Evolutionary conservation across 2,888 invertebrate genomes (phyloP), one percentile per base, ranked within the genome.

Genomic region (Colletes collaris): DNA sequence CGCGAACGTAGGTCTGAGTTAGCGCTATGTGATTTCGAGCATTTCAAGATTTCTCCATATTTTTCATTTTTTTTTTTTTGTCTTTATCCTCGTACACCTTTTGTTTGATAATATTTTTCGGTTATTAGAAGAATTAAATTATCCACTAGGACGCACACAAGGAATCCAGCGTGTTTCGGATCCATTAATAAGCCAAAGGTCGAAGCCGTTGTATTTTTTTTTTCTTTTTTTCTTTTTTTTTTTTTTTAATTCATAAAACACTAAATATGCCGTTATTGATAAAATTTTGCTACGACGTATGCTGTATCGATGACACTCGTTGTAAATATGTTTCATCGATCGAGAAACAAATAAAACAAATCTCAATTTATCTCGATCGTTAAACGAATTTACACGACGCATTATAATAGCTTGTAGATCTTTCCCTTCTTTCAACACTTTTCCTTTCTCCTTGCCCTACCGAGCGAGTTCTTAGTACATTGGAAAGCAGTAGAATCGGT

Each of bases 101-200:
- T 79, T 77, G 72, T 65, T 79, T 58, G 66, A 65, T 83, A 79
- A 83, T 74, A 53, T 74, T 62, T 62, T 37, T 67, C 69, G 44
- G 86, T 89, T 90, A 88, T 89, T 90, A 89, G 89, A 91, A 86
- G 90, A 92, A 90, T 92, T 90, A 90, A 90, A 89, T 90, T 90
- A 91, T 81, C 46, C 60, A 37, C 58, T 79, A 86, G 79, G 84
- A 79, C 79, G 79, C n/a, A 76, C 27, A 63, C 46, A 62, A 59
- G 13, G 27, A 64, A 76, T 68, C 37, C 46, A 58, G 40, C 46
- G 35, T 59, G 53, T 49, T 16, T 59, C 16, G 56, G 58, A 82
- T 58, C 85, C 77, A 72, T 77, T 63, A 67, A 55, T 74, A 83
- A 80, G 69, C 70, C 79, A 77, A 78, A 75, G 75, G 58, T 75